Base-by-base conservation (phyloP, 2,113 vertebrate species). In the Lepidothrix coronata region DNA sequence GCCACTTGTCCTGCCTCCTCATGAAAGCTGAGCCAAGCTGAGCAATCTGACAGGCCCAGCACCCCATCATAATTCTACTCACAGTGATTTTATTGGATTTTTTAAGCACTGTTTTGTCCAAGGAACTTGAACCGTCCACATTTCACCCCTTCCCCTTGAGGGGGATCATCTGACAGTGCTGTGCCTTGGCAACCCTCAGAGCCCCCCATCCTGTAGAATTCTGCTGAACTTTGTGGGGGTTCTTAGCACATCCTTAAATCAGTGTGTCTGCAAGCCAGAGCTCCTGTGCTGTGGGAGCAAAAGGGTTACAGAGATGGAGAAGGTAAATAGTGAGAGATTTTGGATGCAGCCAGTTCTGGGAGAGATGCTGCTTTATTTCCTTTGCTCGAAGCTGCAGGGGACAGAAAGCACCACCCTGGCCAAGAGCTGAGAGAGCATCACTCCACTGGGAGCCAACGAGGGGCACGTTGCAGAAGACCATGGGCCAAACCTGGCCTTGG, bases 381-480 rank as follows among this genome's bases (percentile, higher is more conserved):
- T 78, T 58, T 12, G 37, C 77, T 73, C 0, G 0, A 41, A 68
- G 44, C 52, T 67, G 14, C 0, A 1, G 6, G 31, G 27, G 54
- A 28, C 51, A 85, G 63, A 83, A 88, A 77, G 51, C 2, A 1
- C 6, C 11, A 51, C 63, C 58, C 51, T 46, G 9, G 5, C 86
- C 86, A 39, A 70, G 71, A 71, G 52, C 51, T 17, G 5, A 35
- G 54, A 52, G 67, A 79, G 48, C 43, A 13, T 82, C 77, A 23
- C 22, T 46, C 44, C 2, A 0, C 33, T 12, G 54, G 18, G 43
- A 51, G 41, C 11, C 43, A 11, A 49, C 0, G 0, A 63, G 35
- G 51, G 14, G 24, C 25, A 63, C 25, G 19, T 15, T 46, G 84
- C 76, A 91, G 43, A 43, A 39, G 9, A 54, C 5, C 39, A 27